Evolutionary conservation across 2,888 invertebrate genomes (phyloP), one percentile per base, ranked within the genome.

Genomic region (Chorisops tibialis): DNA sequence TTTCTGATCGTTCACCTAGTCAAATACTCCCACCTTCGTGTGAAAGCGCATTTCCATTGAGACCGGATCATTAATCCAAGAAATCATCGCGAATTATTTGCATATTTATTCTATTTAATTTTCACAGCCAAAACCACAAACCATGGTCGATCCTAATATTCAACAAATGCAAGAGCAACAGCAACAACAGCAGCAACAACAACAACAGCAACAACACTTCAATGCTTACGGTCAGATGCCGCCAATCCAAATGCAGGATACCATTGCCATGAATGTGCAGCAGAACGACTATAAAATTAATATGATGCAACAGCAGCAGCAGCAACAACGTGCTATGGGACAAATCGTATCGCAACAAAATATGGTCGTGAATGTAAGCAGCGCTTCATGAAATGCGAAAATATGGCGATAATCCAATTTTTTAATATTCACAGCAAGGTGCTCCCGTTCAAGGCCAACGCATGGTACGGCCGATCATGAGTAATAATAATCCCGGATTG

Each of bases 401-500:
- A 11, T 37, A 12, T 7, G 12, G 12, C 37, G 12, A 37, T 37
- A 11, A 37, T 11, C 12, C 37, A 1, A 7, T 37, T 11, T 11
- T 11, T 37, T 37, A 37, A 48, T 18, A 3, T 14, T 38, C 59
- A 56, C 59, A 62, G 49, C 61, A 61, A 48, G 61, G 56, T 9
- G 56, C 56, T 39, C 16, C 30, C 30, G 59, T 59, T 60, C 80
- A 78, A 62, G 79, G 83, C 39, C 88, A 88, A 69, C 80, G 87
- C 72, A 83, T 87, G 80, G 86, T 91, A 81, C 82, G 90, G 16
- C 89, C 90, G n/a, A 81, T 82, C 47, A 83, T 87, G 77, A 82
- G 87, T 14, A 87, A 88, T 72, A 91, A 90, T 81, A 91, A 90
- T 81, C 88, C 91, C 0, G 91, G 92, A 0, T 80, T 93, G 11